Percentiles rank a stretch among this genome's conserved stretches.
phyloP scores from a whole-genome alignment of 2,113 vertebrate species.

The Mellivora capensis region DNA sequence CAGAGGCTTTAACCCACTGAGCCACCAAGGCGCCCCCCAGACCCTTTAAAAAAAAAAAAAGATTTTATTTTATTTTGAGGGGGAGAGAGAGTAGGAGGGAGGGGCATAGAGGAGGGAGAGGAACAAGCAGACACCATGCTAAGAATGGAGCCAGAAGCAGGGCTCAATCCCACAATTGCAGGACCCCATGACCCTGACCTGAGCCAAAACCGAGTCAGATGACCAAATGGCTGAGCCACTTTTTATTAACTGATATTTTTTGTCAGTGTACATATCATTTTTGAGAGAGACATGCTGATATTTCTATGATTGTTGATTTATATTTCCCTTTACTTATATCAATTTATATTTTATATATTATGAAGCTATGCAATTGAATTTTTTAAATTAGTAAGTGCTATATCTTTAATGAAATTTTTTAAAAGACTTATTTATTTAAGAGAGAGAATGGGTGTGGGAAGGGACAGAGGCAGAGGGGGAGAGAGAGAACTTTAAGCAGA shows the following conservation, averaged over 20 bases:
- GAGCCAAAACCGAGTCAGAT: neutral
- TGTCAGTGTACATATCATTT: neutral
- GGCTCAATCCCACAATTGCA: neutral
- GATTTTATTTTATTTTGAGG: neutral
- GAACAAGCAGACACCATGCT: neutral
- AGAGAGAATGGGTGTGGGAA: neutral
- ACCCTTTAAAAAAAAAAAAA: neutral
- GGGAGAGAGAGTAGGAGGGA: neutral
- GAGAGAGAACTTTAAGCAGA: neutral
- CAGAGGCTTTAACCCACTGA: too few species aligned
- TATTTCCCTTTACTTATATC: neutral
- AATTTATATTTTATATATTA: neutral
- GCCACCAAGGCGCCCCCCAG: neutral
- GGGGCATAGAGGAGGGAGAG: neutral
- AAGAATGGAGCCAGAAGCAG: neutral
- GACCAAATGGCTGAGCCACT: neutral
- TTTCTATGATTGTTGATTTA: neutral
- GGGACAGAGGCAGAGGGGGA: neutral
- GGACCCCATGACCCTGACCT: neutral
- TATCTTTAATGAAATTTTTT: neutral
- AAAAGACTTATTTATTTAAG: neutral
- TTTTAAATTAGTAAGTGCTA: neutral
- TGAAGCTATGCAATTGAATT: neutral
- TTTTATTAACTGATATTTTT: slow-evolving; percentile 1
- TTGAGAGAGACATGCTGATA: neutral